phyloP scores from a whole-genome alignment of 1,140 invertebrate genomes.

The Caenorhabditis brenneri region DNA sequence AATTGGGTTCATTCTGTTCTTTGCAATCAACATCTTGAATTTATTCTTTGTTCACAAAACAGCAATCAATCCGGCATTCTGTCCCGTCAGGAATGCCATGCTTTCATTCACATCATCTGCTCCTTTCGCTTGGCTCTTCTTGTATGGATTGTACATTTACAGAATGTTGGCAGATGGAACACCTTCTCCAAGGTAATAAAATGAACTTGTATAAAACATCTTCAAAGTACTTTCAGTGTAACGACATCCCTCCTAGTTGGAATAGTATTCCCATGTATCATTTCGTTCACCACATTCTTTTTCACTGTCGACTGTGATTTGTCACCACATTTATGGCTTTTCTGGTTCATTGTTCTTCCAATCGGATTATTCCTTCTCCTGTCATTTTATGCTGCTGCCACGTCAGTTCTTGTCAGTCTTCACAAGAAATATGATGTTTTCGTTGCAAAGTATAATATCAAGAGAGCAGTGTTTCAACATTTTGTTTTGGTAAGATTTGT shows the following conservation, averaged over 20 bases:
- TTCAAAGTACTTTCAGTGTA: conserved; percentile 27
- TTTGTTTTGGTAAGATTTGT: conserved; percentile 42
- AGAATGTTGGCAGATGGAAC: conserved; percentile 50
- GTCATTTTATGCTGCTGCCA: conserved; percentile 57
- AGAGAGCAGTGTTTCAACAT: conserved; percentile 50
- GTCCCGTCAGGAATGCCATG: conserved; percentile 55
- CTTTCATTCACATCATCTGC: conserved; percentile 52
- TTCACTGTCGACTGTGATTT: conserved; percentile 44
- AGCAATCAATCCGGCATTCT: conserved; percentile 47
- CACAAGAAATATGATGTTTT: conserved; percentile 51
- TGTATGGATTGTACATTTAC: conserved; percentile 56
- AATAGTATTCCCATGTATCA: conserved; percentile 49
- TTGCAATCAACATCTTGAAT: conserved; percentile 42
- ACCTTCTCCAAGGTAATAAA: conserved; percentile 10
- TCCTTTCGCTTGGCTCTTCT: conserved; percentile 56
- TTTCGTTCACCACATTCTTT: conserved; percentile 45
- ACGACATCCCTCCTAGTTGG: conserved; percentile 50
- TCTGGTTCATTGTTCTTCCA: conserved; percentile 52
- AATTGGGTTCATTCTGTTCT: conserved; percentile 50
- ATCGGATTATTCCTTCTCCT: conserved; percentile 52
- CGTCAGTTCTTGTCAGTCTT: conserved; percentile 54
- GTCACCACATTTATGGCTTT: conserved; percentile 38
- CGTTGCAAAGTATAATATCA: conserved; percentile 44
- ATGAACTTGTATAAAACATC: not conserved
- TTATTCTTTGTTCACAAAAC: conserved; percentile 49